Base-by-base conservation (phyloP, 30 jellyfish, hydroid and myxozoan species). In the Cassiopea xamachana region DNA sequence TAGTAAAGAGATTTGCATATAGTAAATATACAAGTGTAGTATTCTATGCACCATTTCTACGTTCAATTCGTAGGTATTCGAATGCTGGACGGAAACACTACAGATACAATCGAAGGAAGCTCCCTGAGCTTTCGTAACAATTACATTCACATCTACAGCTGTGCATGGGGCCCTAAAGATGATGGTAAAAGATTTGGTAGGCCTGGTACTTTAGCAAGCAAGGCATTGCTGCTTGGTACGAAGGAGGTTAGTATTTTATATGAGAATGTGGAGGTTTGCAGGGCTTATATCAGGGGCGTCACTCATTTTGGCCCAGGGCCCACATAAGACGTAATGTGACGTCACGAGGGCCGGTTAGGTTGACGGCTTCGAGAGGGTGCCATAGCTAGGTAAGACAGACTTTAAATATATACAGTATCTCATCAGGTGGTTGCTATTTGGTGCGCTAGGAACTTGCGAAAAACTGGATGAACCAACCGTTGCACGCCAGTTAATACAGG, bases 141-240 rank as follows among this genome's bases (percentile, higher is more conserved):
- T 50, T 97, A 87, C 89, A 97, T 97, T 19, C 98, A 94, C 55
- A 97, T 97, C 51, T 97, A 97, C 92, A 97, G 99, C 80, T 94
- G 99, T 73, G 98, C 98, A 7, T 97, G 99, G 99, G 99, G 99
- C 2, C 99, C 99, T 17, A 97, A 93, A 78, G 99, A 97, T 89
- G 99, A 97, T 74, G 99, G 99, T 43, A 94, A 93, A 70, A 85
- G 99, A 44, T 97, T 97, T 81, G 99, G 99, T 1, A 60, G 98
- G 69, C 99, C 99, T 7, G 99, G 99, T 43, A 94, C 99, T 4
- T 89, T 97, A 39, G 98, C 99, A 1, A 91, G 98, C 89, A 94
- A 97, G 92, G 99, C 99, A 5, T 77, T 97, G 74, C 97, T 88
- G 46, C 98, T 94, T 19, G 99, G 99, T 7, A 87, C 97, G 8